Evolutionary conservation across 2,113 vertebrate species (phyloP).

Genomic region (Grallaria varia): DNA sequence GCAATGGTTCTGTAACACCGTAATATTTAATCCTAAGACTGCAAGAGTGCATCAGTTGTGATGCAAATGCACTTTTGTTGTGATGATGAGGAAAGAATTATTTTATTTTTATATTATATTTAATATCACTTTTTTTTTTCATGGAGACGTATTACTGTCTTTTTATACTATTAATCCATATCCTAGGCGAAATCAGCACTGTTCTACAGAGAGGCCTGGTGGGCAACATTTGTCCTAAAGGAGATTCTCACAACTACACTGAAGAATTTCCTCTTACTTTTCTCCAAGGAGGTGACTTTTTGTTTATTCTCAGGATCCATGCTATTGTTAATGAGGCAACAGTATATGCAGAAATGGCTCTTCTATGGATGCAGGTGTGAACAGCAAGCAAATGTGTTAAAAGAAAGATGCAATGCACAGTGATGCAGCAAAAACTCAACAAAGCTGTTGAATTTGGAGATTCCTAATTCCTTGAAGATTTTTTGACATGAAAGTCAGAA

Average conservation of each 20-base stretch:
- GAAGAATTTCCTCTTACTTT: not conserved
- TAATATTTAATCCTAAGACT: not conserved
- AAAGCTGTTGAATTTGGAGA: not conserved
- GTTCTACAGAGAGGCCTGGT: not conserved
- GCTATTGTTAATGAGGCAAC: not conserved
- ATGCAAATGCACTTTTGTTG: not conserved
- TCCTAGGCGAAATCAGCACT: not conserved
- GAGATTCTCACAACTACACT: rapidly evolving
- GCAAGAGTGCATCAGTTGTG: not conserved
- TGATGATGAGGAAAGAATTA: not conserved
- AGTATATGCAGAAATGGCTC: not conserved
- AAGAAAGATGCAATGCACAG: not conserved
- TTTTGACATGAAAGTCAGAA: not conserved
- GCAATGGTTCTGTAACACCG: not conserved
- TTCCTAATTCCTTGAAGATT: not conserved
- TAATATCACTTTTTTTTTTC: not conserved
- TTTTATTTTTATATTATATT: not conserved
- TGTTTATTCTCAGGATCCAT: not conserved
- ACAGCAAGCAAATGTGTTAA: not conserved
- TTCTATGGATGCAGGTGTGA: not conserved
- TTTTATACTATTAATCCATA: not conserved
- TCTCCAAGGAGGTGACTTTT: not conserved
- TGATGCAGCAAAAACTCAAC: not conserved
- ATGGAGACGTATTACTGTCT: not conserved
- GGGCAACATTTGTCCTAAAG: not conserved